Evolutionary conservation across 2,888 invertebrate genomes (phyloP), one percentile per base, ranked within the genome.

Genomic region (Cosmia pyralina): DNA sequence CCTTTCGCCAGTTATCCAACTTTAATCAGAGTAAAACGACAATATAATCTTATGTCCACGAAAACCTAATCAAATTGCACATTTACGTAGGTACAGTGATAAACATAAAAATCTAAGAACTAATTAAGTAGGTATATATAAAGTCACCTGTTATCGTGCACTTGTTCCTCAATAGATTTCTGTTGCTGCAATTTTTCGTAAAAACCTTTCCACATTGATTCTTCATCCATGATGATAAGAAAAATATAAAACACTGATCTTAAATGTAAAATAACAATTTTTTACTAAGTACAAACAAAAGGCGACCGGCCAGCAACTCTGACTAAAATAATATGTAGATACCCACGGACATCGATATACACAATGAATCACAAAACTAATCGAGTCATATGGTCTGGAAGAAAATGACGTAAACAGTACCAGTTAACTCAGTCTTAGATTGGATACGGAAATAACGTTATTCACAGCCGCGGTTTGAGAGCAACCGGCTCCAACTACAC

Each of bases 201-300:
- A 89, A 98, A 97, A 77, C 97, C 97, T 93, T 97, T 98, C 98
- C 98, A 98, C 98, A 98, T 98, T 17, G 96, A 95, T 90, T 98
- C 98, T 93, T 98, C 98, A 93, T 97, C 97, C 97, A 95, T 96
- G 86, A 85, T 91, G 75, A 65, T 59, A 58, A 81, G 58, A 75
- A 70, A 69, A 72, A n/a, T 44, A 66, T 67, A 62, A 76, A 48
- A 64, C 75, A 59, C 55, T 53, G 46, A 58, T 55, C 44, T 52
- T 63, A 41, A 67, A 67, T 13, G 11, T 62, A 46, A 48, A 66
- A 57, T 38, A 28, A 28, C 7, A 15, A 3, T 15, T 52, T 63
- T 19, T 59, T 55, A 50, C 19, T 15, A 34, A 41, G 3, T 53
- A 53, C 57, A 73, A 71, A 72, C 71, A 77, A 70, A 76, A 79